Conservation (phyloP, 2,113 vertebrate genomes). For the Lepisosteus oculatus region DNA sequence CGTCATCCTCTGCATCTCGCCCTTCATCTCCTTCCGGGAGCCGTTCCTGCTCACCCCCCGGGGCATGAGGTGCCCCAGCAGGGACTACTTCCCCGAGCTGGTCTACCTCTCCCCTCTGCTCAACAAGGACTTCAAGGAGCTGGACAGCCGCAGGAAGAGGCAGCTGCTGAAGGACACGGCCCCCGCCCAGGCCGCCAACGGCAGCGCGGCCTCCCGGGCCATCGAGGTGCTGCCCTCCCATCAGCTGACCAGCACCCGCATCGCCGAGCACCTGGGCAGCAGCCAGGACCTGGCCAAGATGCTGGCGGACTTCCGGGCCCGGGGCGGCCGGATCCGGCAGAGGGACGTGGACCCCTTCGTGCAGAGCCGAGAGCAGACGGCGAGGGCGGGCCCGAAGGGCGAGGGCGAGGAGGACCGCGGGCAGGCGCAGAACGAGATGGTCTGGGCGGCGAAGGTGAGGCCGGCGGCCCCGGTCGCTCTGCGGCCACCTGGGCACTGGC, state of each 20-base stretch:
- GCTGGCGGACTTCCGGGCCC: slow-evolving; percentile 90
- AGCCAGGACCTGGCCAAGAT: slow-evolving; percentile 82
- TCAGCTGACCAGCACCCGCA: slow-evolving; percentile 77
- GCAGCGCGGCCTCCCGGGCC: slow-evolving; percentile 60
- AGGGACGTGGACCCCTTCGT: slow-evolving; percentile 76
- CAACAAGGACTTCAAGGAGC: slow-evolving; percentile 87
- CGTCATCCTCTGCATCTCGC: slow-evolving; percentile 91
- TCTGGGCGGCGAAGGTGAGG: slow-evolving; percentile 83
- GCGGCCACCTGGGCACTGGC: neutral
- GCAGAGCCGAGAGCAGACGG: slow-evolving; percentile 51
- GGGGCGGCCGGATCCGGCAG: slow-evolving; percentile 85
- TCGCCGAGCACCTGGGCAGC: slow-evolving; percentile 76
- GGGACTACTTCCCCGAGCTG: slow-evolving; percentile 93
- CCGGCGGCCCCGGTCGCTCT: neutral
- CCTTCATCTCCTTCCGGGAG: slow-evolving; percentile 85
- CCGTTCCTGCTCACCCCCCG: slow-evolving; percentile 83
- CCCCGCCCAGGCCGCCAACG: slow-evolving; percentile 69
- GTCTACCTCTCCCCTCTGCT: slow-evolving; percentile 91
- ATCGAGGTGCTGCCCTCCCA: slow-evolving; percentile 81
- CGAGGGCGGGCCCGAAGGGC: slow-evolving; percentile 60
- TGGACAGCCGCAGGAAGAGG: slow-evolving; percentile 84
- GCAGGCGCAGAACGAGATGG: slow-evolving; percentile 62
- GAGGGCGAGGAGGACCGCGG: slow-evolving; percentile 83
- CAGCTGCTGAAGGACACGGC: slow-evolving; percentile 84
- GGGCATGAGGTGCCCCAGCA: slow-evolving; percentile 86